Base-by-base conservation (phyloP, 1,140 invertebrate species). In the Pogonomyrmex barbatus region DNA sequence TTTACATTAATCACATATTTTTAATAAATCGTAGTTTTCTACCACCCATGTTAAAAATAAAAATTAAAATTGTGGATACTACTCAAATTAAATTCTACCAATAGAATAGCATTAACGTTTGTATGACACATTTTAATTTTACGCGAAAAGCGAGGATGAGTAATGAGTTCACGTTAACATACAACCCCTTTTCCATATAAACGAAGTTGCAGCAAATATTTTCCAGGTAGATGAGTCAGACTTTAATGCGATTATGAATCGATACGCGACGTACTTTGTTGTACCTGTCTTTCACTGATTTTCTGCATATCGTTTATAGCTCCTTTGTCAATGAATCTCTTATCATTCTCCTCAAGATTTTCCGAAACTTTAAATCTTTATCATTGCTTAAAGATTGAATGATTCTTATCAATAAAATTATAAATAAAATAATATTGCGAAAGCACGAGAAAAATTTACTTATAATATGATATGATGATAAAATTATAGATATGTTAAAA, bases 221-320 rank as follows among this genome's bases (percentile, higher is more conserved):
- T 88, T 78, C 47, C 9, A 39, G 54, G 10, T 24, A 30, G 33
- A 76, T 71, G 60, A 65, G 39, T 54, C 45, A 65, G 56, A 58
- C 50, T 68, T 67, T 88, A 88, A 88, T 56, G 42, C 54, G 60
- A 85, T 89, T 89, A 73, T 65, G 6, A 77, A 88, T 33, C 73
- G 50, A 88, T 87, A 87, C 36, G 30, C 63, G 9, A 79, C 73
- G 36, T 47, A 63, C 36, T 67, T 79, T 65, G 83, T 78, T 85
- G n/a, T 39, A 17, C 8, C 4, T 33, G 6, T 2, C 24, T 45
- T 56, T 52, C 39, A 67, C 78, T 65, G 68, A 76, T 77, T 62
- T 62, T 47, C 54, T 3, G 9, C 14, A n/a, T 14, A n/a, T 30
- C 42, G 39, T 33, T 45, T 8, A 24, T 47, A 45, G 17, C 17